Evolutionary conservation across 2,888 invertebrate species (phyloP).

Genomic region (Pecten maximus): DNA sequence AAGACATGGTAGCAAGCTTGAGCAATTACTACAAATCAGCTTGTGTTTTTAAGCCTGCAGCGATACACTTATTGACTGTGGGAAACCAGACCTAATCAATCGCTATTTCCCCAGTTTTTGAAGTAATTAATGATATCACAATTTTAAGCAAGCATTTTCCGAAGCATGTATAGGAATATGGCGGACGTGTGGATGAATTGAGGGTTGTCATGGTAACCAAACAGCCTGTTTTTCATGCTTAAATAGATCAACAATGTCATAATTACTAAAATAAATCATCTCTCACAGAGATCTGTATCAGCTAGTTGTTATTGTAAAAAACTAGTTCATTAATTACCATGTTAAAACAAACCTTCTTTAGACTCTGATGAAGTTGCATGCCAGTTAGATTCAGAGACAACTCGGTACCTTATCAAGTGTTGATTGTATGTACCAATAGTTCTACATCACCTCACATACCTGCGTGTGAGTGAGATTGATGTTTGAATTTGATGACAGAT

Average conservation of each 20-base stretch:
- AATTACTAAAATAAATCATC: not conserved
- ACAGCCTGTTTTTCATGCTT: not conserved
- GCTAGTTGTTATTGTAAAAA: not conserved
- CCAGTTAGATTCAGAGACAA: not conserved
- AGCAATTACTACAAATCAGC: not conserved
- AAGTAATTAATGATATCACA: slow-evolving; percentile 28
- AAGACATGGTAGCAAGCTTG: not conserved
- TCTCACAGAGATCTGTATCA: not conserved
- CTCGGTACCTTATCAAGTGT: not conserved
- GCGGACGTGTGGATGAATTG: not conserved
- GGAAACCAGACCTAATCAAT: slow-evolving; percentile 22
- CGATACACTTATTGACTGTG: slow-evolving; percentile 27
- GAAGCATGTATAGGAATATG: slow-evolving; percentile 17
- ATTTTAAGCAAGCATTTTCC: not conserved
- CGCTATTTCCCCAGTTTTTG: slow-evolving; percentile 7
- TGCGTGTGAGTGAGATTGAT: not conserved
- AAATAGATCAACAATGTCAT: slow-evolving; percentile 11
- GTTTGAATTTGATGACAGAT: not conserved
- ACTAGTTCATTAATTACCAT: not conserved
- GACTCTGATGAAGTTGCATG: not conserved
- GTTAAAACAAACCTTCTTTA: not conserved
- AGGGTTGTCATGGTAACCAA: not conserved
- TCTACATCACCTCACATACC: not conserved
- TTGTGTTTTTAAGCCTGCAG: slow-evolving; percentile 33
- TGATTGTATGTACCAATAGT: not conserved